Percentiles rank a stretch among this genome's conserved stretches.
These are phyloP conservation scores for Axis porcinus DNA, from an alignment of 2,113 vertebrate species.

Conservation along the genomic window DNA sequence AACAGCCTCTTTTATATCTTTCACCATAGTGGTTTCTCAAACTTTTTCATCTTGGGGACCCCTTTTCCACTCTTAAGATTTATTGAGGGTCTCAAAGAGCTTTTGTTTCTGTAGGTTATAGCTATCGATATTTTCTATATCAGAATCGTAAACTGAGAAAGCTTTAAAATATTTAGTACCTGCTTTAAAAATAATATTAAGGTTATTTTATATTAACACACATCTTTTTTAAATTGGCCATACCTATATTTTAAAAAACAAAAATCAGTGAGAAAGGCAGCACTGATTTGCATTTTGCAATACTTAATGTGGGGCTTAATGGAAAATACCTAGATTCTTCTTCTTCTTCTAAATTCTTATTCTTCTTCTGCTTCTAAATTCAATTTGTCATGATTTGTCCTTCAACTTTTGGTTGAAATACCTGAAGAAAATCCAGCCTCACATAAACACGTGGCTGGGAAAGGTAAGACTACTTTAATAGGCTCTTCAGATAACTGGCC, in stretches of 20 bases:
- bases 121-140: neutral
- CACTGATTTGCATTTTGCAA: neutral
- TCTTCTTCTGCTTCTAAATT: neutral
- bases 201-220: neutral
- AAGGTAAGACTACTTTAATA: neutral
- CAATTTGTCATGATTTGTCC: neutral
- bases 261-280: neutral
- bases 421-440: neutral
- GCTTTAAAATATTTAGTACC: neutral
- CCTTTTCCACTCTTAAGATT: neutral
- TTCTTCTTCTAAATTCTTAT: neutral
- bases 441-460: neutral
- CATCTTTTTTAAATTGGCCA: neutral
- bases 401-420: neutral
- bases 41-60: neutral
- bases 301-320: neutral
- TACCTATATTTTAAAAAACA: neutral
- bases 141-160: neutral
- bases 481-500: neutral
- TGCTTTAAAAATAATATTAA: neutral
- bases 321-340: neutral
- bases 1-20: neutral
- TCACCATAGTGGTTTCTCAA: neutral
- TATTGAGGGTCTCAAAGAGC: neutral
- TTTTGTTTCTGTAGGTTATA: neutral